Evolutionary conservation across 2,797 vertebrate species (phyloP).

Genomic region (Sebastes cheni): DNA sequence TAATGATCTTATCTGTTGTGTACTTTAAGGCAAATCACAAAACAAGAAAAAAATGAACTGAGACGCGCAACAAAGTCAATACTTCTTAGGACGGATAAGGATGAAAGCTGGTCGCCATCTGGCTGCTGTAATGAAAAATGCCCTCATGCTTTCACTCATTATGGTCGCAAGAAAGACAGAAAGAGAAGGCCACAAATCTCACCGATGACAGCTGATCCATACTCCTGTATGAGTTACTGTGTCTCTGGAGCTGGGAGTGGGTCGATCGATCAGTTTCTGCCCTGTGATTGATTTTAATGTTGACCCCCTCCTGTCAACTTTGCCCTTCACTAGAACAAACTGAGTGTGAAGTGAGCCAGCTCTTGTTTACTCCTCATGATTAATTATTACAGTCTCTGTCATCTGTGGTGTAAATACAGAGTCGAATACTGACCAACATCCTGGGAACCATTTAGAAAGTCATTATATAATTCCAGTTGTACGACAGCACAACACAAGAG

Average conservation of each 20-base stretch:
- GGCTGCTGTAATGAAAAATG: conserved; percentile 14
- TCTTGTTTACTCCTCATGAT: conserved; percentile 29
- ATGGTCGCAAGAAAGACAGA: neutral
- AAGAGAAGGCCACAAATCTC: conserved; percentile 28
- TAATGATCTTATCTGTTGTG: neutral
- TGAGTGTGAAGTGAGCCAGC: conserved; percentile 19
- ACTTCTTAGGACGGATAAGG: neutral
- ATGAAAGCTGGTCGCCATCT: neutral
- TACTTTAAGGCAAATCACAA: neutral
- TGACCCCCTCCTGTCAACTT: conserved; percentile 53
- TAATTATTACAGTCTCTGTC: conserved; percentile 20
- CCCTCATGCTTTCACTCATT: conserved; percentile 6
- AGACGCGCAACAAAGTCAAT: neutral
- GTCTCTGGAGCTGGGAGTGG: conserved; percentile 13
- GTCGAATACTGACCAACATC: neutral
- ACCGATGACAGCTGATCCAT: conserved; percentile 53
- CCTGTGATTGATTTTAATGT: conserved; percentile 52
- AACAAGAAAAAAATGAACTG: neutral
- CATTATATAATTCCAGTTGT: neutral
- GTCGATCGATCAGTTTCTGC: conserved; percentile 46
- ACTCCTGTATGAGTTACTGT: conserved; percentile 35
- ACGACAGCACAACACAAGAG: neutral
- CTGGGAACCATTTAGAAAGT: neutral
- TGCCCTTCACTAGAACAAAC: conserved; percentile 55
- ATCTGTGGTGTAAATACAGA: conserved; percentile 1